A percentile compares a stretch with the other conserved stretches of the same genome.
Evolutionary conservation across 2,888 invertebrate genomes (phyloP).

Genomic region (Lasioglossum marginatum): DNA sequence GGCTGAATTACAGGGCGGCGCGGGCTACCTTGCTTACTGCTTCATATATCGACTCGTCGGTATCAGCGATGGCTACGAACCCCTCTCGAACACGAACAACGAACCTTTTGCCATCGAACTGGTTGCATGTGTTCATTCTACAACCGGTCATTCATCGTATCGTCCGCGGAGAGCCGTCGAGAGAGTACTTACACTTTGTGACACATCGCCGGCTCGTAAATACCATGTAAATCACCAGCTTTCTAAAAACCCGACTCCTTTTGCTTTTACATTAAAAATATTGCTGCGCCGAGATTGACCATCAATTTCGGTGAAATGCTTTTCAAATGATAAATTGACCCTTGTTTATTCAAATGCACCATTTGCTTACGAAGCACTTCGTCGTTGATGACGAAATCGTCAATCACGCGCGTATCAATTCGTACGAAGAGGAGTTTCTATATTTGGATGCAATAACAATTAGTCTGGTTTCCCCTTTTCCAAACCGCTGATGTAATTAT

Average conservation of each 20-base stretch:
- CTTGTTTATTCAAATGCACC: too few relatives aligned
- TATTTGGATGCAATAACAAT: too few relatives aligned
- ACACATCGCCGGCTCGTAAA: neutral
- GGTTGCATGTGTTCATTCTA: neutral
- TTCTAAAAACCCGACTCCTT: neutral
- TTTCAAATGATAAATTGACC: neutral
- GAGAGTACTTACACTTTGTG: neutral
- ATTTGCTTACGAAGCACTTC: too few relatives aligned
- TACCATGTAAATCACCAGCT: neutral
- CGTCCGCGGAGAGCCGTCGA: neutral
- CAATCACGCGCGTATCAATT: too few relatives aligned
- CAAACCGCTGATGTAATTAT: too few relatives aligned
- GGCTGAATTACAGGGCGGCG: constrained; percentile 83
- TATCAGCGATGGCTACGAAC: constrained; percentile 76
- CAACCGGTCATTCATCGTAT: neutral
- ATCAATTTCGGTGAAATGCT: neutral
- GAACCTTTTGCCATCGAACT: neutral
- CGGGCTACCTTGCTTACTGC: constrained; percentile 83
- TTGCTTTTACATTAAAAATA: neutral
- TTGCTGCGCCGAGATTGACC: neutral
- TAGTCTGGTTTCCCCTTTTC: too few relatives aligned
- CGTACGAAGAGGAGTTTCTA: too few relatives aligned
- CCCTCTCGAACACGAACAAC: constrained; percentile 54
- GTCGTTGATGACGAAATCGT: too few relatives aligned
- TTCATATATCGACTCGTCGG: constrained; percentile 79